Percentiles rank a stretch among this genome's conserved stretches.
Evolutionary conservation across 2,797 vertebrate species (phyloP).

Genomic region (Euthynnus affinis): DNA sequence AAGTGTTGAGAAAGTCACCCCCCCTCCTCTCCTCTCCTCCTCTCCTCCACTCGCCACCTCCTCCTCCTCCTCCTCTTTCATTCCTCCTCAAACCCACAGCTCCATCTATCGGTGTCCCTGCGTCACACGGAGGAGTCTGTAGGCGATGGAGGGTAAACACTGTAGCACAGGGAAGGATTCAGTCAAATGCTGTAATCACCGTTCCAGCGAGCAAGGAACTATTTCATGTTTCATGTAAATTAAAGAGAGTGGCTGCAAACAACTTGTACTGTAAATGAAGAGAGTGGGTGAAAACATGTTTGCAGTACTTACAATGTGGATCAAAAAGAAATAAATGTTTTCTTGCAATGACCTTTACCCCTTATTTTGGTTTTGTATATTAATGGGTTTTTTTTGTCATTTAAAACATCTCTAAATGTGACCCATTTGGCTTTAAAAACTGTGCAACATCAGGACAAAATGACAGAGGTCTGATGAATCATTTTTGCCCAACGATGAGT

Average conservation of each 20-base stretch:
- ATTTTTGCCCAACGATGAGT: slow-evolving; percentile 61
- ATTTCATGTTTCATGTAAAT: slow-evolving; percentile 43
- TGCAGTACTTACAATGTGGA: background rate
- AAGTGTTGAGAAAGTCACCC: slow-evolving; percentile 72
- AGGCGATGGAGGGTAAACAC: slow-evolving; percentile 45
- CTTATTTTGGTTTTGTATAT: slow-evolving; percentile 39
- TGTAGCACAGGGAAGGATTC: slow-evolving; percentile 43
- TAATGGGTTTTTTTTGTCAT: background rate
- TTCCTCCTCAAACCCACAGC: slow-evolving; percentile 82
- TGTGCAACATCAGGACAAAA: slow-evolving; percentile 59
- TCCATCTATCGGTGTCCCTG: slow-evolving; percentile 78
- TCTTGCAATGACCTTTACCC: slow-evolving; percentile 53
- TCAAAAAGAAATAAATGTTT: slow-evolving; percentile 20
- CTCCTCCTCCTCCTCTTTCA: slow-evolving; percentile 32
- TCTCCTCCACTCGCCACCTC: slow-evolving; percentile 24
- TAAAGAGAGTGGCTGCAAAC: slow-evolving; percentile 32
- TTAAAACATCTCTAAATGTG: slow-evolving; percentile 51
- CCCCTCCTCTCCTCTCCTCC: background rate
- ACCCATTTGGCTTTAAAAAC: slow-evolving; percentile 52
- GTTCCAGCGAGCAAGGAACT: slow-evolving; percentile 12
- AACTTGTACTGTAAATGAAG: slow-evolving; percentile 35
- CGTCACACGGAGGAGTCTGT: slow-evolving; percentile 35
- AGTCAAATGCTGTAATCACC: slow-evolving; percentile 35
- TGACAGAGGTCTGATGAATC: slow-evolving; percentile 76
- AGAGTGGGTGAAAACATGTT: slow-evolving; percentile 44